These are phyloP conservation scores for Lepus townsendii DNA, from an alignment of 2,797 vertebrate species.

Conservation along the genomic window DNA sequence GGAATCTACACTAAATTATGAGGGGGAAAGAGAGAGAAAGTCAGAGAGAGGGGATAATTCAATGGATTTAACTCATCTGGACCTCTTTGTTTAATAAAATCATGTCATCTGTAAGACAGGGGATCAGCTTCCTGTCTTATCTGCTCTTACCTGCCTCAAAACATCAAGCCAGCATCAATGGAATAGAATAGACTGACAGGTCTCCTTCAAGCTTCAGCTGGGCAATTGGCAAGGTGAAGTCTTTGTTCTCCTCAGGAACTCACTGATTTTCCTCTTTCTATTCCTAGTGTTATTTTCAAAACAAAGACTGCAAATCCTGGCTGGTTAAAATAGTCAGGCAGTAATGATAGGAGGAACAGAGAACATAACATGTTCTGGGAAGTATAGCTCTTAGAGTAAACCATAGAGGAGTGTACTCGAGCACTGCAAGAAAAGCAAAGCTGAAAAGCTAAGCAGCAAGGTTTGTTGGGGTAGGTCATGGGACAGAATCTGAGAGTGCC, in stretches of 20 bases:
- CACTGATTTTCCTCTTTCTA: neutral
- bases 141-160: neutral
- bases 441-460: no score
- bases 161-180: neutral
- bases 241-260: neutral
- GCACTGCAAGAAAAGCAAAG: no score
- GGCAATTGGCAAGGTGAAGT: neutral
- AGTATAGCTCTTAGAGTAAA: neutral
- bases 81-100: neutral
- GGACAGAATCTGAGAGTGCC: no score
- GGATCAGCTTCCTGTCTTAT: neutral
- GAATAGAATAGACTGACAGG: neutral
- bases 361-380: neutral
- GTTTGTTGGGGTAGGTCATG: no score
- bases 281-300: neutral
- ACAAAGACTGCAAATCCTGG: neutral
- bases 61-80: neutral
- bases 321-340: neutral
- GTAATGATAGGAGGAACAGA: neutral
- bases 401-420: neutral
- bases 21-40: neutral
- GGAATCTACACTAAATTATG: neutral
- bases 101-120: neutral
- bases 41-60: no score
- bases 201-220: neutral